These are phyloP conservation scores for Plestiodon gilberti DNA, from an alignment of 2,113 vertebrate species.

Conservation along the genomic window DNA sequence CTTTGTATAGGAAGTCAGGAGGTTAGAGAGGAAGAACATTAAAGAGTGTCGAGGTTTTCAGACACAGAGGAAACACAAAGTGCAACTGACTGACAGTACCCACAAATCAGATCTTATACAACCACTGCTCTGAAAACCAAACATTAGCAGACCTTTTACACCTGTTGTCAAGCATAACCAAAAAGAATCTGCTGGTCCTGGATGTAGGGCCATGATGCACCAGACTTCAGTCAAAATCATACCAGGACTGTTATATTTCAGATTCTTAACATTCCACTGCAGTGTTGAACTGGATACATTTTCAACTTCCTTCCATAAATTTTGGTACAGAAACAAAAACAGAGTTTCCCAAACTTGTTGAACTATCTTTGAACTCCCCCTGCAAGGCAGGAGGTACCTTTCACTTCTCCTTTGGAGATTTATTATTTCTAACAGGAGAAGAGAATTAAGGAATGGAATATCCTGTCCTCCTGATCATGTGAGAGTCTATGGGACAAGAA, in stretches of 20 bases:
- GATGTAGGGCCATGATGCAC: neutral
- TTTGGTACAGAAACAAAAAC: neutral
- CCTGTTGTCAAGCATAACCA: neutral
- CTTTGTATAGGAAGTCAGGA: neutral
- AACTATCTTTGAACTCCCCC: neutral
- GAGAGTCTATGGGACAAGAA: too few relatives aligned
- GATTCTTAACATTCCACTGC: neutral
- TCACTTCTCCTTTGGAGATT: neutral
- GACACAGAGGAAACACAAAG: neutral
- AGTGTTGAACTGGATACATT: neutral
- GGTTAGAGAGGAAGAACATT: neutral
- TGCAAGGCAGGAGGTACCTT: neutral
- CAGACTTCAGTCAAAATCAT: neutral
- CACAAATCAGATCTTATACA: neutral
- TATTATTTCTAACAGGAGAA: neutral
- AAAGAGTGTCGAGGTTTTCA: neutral
- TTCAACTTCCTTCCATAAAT: neutral
- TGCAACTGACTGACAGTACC: neutral
- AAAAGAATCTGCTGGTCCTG: neutral
- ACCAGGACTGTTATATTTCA: neutral
- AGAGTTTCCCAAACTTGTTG: too few relatives aligned
- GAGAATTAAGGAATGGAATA: neutral
- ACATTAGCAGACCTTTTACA: neutral
- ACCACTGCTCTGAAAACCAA: constrained; percentile 10
- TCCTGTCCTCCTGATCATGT: too few relatives aligned